Conservation (phyloP, 2,888 invertebrate species). For the Drosophila mulleri region DNA sequence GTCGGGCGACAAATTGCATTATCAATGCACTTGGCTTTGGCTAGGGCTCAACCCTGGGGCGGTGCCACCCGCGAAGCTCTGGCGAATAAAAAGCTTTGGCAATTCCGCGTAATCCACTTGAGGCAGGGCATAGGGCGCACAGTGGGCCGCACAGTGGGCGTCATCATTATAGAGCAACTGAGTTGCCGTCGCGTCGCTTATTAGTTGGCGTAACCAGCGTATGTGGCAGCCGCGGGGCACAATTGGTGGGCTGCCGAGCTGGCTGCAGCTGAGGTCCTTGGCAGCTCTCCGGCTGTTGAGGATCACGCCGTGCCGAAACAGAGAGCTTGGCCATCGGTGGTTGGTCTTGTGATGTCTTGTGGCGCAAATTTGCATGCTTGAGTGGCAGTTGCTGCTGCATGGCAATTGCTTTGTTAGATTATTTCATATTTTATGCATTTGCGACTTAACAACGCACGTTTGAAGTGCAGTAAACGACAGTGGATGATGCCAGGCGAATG, state of each 20-base stretch:
- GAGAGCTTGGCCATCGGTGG: constrained; percentile 11
- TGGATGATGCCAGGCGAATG: neutral
- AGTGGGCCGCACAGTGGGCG: constrained; percentile 43
- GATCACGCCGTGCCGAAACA: constrained; percentile 29
- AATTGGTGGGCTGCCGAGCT: constrained; percentile 67
- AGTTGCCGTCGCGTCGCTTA: constrained; percentile 49
- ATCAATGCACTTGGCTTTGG: constrained; percentile 45
- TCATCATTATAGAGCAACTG: constrained; percentile 54
- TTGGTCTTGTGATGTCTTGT: constrained; percentile 58
- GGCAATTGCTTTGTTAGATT: constrained; percentile 41
- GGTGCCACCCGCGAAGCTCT: constrained; percentile 31
- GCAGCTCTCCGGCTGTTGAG: constrained; percentile 1
- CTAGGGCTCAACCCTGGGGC: neutral
- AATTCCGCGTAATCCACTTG: constrained; percentile 68
- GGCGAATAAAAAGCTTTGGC: constrained; percentile 49
- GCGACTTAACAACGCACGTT: constrained; percentile 16
- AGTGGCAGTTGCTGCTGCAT: constrained; percentile 57
- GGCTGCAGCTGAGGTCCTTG: neutral
- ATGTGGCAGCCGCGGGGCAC: constrained; percentile 77
- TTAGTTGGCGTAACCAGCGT: constrained; percentile 69
- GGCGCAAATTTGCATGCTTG: constrained; percentile 64
- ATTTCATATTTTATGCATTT: constrained; percentile 46
- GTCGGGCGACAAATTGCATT: constrained; percentile 62
- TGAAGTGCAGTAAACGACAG: constrained; percentile 28
- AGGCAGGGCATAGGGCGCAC: constrained; percentile 35